Evolutionary conservation across 1,140 invertebrate genomes (phyloP), one percentile per base, ranked within the genome.

Genomic region (Drosophila elegans): DNA sequence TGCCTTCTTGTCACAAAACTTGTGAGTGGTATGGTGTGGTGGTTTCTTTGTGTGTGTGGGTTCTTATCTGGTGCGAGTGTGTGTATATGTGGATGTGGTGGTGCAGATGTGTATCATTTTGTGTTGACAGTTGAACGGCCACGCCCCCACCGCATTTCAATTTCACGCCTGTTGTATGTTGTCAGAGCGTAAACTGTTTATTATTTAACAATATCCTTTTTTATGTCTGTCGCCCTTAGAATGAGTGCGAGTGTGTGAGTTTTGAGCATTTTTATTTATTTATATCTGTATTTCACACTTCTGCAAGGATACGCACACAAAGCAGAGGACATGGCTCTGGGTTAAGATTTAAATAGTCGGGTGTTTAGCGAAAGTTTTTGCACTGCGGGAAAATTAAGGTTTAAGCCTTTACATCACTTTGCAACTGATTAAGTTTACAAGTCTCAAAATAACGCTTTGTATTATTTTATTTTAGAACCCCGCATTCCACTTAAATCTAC

Each of bases 131-230:
- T 67, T 59, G 53, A 75, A 45, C 61, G 72, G 61, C 72, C 60
- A 66, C 53, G 49, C 49, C n/a, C 52, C 27, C 39, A 29, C 51
- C 56, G 60, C 72, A 66, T 54, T 45, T 54, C 62, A 66, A 76
- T 69, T 88, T 88, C 76, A 89, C 83, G 76, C 83, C 83, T 89
- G 54, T 76, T 72, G 71, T 75, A 34, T 75, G 75, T 67, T 80
- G 80, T 85, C 77, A 55, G 56, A 67, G 77, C 72, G 64, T 89
- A 83, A 88, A 89, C 79, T 79, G 83, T 89, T 88, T 88, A 88
- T 88, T 88, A 88, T 83, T 88, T 83, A 88, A 83, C 79, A 88
- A 82, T 86, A 82, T 88, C 63, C 73, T 36, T 77, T 82, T 44
- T 75, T 55, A 74, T 72, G 38, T 48, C 39, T 44, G 48, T 61